Percentiles rank a stretch among this genome's conserved stretches.
Evolutionary conservation across 1,140 invertebrate species (phyloP).

Genomic region (Dufourea novaeangliae): DNA sequence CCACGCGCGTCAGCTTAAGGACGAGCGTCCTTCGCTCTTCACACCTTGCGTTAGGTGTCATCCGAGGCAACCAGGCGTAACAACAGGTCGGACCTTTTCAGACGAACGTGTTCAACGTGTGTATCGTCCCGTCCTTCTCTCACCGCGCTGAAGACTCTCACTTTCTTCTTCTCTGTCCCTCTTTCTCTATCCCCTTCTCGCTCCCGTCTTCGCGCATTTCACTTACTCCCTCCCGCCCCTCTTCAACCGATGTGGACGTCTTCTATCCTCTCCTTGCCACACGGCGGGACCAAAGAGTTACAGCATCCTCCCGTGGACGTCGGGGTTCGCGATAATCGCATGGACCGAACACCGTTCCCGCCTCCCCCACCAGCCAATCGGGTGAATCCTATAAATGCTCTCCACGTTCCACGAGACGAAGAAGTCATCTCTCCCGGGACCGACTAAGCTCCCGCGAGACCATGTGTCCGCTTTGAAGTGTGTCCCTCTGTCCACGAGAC

Average conservation of each 20-base stretch:
- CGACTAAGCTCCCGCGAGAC: slow-evolving; percentile 71
- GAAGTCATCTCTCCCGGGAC: slow-evolving; percentile 78
- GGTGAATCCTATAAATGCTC: slow-evolving; percentile 82
- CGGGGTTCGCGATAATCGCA: slow-evolving; percentile 71
- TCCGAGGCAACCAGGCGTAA: slow-evolving; percentile 8
- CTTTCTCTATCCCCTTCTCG: not conserved
- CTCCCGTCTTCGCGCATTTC: slow-evolving; percentile 3
- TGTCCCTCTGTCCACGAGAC: slow-evolving; percentile 47
- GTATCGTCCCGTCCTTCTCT: slow-evolving; percentile 56
- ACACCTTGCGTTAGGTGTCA: slow-evolving; percentile 13
- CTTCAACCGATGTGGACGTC: too few relatives aligned
- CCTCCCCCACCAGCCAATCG: slow-evolving; percentile 71
- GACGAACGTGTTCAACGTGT: slow-evolving; percentile 18
- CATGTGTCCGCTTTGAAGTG: slow-evolving; percentile 73
- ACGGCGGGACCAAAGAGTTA: slow-evolving; percentile 71
- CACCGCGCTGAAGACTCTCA: slow-evolving; percentile 36
- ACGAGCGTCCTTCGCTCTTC: slow-evolving; percentile 43
- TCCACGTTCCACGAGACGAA: slow-evolving; percentile 72
- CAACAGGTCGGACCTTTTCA: slow-evolving; percentile 47
- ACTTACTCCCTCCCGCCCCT: slow-evolving; percentile 21
- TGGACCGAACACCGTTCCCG: slow-evolving; percentile 73
- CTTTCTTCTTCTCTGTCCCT: slow-evolving; percentile 41
- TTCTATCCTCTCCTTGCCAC: slow-evolving; percentile 17
- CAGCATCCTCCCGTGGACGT: slow-evolving; percentile 74
- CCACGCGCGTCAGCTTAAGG: slow-evolving; percentile 19